Evolutionary conservation across 2,888 invertebrate species (phyloP).

Genomic region (Drosophila nigricruria): DNA sequence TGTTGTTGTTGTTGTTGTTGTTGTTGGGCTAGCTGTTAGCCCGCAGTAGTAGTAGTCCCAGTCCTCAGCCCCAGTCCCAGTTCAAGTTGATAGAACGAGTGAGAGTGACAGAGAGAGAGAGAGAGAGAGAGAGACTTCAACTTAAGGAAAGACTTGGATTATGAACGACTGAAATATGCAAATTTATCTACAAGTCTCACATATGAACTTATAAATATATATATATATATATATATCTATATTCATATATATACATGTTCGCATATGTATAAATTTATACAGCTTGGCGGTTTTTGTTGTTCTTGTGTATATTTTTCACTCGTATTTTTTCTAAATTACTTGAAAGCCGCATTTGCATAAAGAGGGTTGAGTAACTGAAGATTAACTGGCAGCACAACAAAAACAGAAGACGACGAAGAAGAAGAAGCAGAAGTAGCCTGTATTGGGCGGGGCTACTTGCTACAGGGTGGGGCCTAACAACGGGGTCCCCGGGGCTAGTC

Average conservation of each 20-base stretch:
- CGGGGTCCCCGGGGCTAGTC: slow-evolving; percentile 33
- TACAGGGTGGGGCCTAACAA: slow-evolving; percentile 52
- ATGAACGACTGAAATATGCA: slow-evolving; percentile 81
- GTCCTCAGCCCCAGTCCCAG: slow-evolving; percentile 42
- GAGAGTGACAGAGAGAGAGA: slow-evolving; percentile 21
- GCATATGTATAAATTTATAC: slow-evolving; percentile 70
- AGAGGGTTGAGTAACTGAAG: slow-evolving; percentile 82
- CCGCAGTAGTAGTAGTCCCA: slow-evolving; percentile 49
- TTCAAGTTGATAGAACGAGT: slow-evolving; percentile 19
- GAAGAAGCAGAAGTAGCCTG: slow-evolving; percentile 19
- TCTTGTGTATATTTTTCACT: slow-evolving; percentile 64
- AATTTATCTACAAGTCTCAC: slow-evolving; percentile 76
- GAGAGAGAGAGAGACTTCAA: slow-evolving; percentile 44
- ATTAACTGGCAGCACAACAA: slow-evolving; percentile 69
- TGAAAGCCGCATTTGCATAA: slow-evolving; percentile 75
- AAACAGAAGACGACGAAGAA: slow-evolving; percentile 20
- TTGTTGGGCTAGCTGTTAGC: slow-evolving; percentile 45
- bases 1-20: slow-evolving; percentile 37
- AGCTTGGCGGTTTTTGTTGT: slow-evolving; percentile 38
- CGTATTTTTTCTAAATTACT: slow-evolving; percentile 74
- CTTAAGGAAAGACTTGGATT: slow-evolving; percentile 80
- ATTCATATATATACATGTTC: slow-evolving; percentile 27
- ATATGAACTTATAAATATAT: slow-evolving; percentile 71
- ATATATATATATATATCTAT: slow-evolving; percentile 1
- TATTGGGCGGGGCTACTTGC: slow-evolving; percentile 46